Conservation (phyloP, 2,113 vertebrate genomes). For the Notothenia rossii region DNA sequence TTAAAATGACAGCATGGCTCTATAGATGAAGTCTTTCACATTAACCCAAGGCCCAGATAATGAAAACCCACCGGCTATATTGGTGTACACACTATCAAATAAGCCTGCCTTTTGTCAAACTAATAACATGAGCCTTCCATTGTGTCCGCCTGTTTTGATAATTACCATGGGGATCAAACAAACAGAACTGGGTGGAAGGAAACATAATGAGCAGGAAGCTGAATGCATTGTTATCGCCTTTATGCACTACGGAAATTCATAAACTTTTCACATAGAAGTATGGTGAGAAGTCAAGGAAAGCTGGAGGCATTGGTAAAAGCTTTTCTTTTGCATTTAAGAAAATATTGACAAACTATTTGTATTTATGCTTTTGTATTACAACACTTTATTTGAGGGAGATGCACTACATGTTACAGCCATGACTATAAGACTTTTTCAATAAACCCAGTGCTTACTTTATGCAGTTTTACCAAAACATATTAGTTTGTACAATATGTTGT, state of each 20-base stretch:
- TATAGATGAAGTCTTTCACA: constrained; percentile 40
- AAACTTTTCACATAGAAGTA: not conserved
- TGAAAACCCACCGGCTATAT: constrained; percentile 49
- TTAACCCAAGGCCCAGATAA: constrained; percentile 42
- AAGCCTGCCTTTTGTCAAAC: constrained; percentile 54
- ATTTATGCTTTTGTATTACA: not conserved
- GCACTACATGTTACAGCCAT: not conserved
- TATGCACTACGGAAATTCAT: not conserved
- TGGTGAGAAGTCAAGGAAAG: not conserved
- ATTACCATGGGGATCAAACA: constrained; percentile 46
- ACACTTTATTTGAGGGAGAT: not conserved
- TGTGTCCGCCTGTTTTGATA: constrained; percentile 56
- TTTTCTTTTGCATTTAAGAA: not conserved
- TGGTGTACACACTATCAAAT: constrained; percentile 52
- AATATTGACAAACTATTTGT: not conserved
- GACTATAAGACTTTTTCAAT: not conserved
- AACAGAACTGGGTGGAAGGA: constrained; percentile 29
- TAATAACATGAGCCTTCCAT: constrained; percentile 45
- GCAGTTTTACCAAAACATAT: too few species aligned
- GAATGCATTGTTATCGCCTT: not conserved
- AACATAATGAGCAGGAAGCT: constrained; percentile 19
- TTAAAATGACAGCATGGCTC: constrained; percentile 43
- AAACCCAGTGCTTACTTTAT: not conserved
- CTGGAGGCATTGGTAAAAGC: not conserved
- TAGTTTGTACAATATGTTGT: not conserved